phyloP scores from a whole-genome alignment of 1,140 invertebrate genomes.

The Diorhabda carinulata region DNA sequence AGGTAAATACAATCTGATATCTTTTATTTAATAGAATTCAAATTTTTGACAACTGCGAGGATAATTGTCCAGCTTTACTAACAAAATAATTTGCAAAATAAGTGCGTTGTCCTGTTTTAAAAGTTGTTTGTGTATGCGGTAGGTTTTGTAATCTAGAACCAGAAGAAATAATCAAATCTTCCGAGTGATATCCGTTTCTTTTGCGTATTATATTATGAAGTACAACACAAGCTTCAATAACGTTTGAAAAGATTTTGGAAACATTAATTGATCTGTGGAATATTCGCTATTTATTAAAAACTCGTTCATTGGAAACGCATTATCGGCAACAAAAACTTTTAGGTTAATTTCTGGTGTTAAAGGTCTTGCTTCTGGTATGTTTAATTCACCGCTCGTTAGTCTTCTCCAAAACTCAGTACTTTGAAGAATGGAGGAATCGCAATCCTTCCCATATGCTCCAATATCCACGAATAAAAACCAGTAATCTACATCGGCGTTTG shows the following conservation, averaged over 20 bases:
- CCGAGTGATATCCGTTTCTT: slow-evolving; percentile 22
- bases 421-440: slow-evolving; percentile 22
- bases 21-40: too few relatives aligned
- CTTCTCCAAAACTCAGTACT: slow-evolving; percentile 20
- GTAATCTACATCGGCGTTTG: slow-evolving; percentile 44
- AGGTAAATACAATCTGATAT: too few relatives aligned
- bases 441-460: slow-evolving; percentile 41
- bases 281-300: slow-evolving; percentile 22
- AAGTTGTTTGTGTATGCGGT: slow-evolving; percentile 12
- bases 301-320: slow-evolving; percentile 20
- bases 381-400: slow-evolving; percentile 7
- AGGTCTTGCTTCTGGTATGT: slow-evolving; percentile 20
- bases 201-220: slow-evolving; percentile 20
- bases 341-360: slow-evolving; percentile 12
- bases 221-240: slow-evolving; percentile 19
- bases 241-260: slow-evolving; percentile 10
- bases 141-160: slow-evolving; percentile 22
- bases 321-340: slow-evolving; percentile 23
- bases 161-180: slow-evolving; percentile 25
- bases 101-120: slow-evolving; percentile 15
- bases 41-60: slow-evolving; percentile 23
- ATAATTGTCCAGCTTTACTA: slow-evolving; percentile 13
- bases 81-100: slow-evolving; percentile 26
- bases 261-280: slow-evolving; percentile 19
- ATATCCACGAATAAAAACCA: slow-evolving; percentile 46